A percentile compares a stretch with the other conserved stretches of the same genome.
Evolutionary conservation across 2,113 vertebrate species (phyloP).

Genomic region (Neolamprologus devosi): DNA sequence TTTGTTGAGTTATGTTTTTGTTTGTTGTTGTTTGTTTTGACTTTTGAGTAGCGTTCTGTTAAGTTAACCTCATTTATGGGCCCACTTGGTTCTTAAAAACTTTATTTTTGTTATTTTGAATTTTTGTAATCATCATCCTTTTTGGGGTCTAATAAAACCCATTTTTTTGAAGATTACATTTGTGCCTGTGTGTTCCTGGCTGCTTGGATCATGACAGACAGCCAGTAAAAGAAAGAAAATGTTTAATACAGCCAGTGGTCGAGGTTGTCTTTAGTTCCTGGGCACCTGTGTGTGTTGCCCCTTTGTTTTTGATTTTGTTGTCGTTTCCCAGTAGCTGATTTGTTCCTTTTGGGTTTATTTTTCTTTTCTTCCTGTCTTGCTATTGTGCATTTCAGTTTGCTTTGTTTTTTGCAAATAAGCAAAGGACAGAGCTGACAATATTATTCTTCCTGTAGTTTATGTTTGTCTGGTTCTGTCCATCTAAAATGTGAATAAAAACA

Average conservation of each 20-base stretch:
- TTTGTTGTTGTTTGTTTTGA: no score
- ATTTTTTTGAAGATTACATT: no score
- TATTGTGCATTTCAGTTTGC: neutral
- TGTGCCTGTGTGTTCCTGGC: no score
- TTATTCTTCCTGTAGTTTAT: neutral
- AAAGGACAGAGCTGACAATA: fast-evolving
- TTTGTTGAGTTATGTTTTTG: no score
- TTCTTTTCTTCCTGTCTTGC: neutral
- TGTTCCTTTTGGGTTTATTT: neutral
- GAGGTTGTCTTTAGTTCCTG: neutral
- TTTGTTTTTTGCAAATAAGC: neutral
- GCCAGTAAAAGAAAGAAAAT: neutral
- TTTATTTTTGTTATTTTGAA: no score
- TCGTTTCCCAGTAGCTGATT: fast-evolving
- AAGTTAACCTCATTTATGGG: no score
- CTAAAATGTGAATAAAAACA: neutral
- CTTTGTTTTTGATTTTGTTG: neutral
- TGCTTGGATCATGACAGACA: neutral
- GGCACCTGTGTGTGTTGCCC: neutral
- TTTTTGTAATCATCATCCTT: no score
- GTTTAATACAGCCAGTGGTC: neutral
- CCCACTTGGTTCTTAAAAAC: no score
- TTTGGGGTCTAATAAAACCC: no score
- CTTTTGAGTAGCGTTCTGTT: no score
- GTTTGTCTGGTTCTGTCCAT: neutral